phyloP scores from a whole-genome alignment of 2,797 vertebrate genomes.

The Sparus aurata region DNA sequence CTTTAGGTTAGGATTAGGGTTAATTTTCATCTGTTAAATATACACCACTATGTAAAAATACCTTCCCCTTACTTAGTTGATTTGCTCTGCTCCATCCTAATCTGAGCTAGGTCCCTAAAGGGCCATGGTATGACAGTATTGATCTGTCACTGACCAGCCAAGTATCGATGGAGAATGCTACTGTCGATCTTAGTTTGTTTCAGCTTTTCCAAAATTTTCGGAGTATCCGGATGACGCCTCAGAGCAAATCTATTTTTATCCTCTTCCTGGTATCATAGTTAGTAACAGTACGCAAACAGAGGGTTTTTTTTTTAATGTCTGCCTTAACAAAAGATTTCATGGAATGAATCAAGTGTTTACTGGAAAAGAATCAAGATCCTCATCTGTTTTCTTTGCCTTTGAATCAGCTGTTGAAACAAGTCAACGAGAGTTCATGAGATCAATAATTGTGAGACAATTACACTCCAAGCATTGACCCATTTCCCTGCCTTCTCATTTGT shows the following conservation, averaged over 20 bases:
- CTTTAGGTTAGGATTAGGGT: no score
- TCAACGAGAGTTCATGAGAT: slow-evolving; percentile 39
- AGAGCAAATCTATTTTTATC: background rate
- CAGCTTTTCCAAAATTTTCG: background rate
- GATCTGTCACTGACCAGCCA: background rate
- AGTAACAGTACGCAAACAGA: background rate
- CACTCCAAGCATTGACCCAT: slow-evolving; percentile 35
- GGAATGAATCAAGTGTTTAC: background rate
- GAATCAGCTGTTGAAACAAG: slow-evolving; percentile 4
- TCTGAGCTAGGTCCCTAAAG: background rate
- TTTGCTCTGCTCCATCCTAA: background rate
- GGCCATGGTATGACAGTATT: slow-evolving; percentile 7
- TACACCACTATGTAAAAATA: background rate
- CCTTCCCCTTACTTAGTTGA: no score
- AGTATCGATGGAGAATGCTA: background rate
- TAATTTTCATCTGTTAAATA: background rate
- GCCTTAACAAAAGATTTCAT: background rate
- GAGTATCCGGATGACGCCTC: background rate
- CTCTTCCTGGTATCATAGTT: no score
- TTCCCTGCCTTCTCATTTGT: slow-evolving; percentile 14
- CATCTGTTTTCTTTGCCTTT: background rate
- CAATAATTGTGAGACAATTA: slow-evolving; percentile 40
- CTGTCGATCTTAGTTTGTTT: background rate
- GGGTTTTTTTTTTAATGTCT: background rate
- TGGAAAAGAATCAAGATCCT: background rate